phyloP scores from a whole-genome alignment of 2,888 invertebrate genomes.

The Notodonta dromedarius region DNA sequence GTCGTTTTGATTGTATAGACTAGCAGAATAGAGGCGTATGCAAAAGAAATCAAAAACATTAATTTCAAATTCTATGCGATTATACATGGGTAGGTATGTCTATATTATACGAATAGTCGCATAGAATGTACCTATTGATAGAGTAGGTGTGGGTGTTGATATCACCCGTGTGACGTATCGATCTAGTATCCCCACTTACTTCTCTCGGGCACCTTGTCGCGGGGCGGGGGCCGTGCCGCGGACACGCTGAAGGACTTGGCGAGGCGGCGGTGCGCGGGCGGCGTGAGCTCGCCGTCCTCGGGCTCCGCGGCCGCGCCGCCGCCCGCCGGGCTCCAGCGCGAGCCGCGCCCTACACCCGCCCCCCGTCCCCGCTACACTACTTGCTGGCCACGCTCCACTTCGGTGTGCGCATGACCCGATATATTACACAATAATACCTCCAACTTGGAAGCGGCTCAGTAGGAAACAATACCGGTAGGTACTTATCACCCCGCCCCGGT shows the following conservation, averaged over 20 bases:
- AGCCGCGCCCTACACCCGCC: conserved; percentile 66
- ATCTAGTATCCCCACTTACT: conserved; percentile 50
- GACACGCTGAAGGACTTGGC: conserved; percentile 97
- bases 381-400: conserved; percentile 23
- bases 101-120: no score
- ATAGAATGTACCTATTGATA: no score
- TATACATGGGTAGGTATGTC: no score
- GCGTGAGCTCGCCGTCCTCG: conserved; percentile 87
- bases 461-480: no score
- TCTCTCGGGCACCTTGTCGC: conserved; percentile 62
- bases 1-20: no score
- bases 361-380: conserved; percentile 37
- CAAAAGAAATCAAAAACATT: no score
- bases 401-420: background rate
- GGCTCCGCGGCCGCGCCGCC: conserved; percentile 44
- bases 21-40: no score
- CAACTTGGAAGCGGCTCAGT: no score
- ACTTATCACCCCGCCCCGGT: no score
- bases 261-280: conserved; percentile 93
- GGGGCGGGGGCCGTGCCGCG: conserved; percentile 82
- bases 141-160: no score
- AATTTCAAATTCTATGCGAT: no score
- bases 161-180: background rate
- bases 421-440: background rate
- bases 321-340: conserved; percentile 68